Base-by-base conservation (phyloP, 2,113 vertebrate species). In the Gulo gulo region DNA sequence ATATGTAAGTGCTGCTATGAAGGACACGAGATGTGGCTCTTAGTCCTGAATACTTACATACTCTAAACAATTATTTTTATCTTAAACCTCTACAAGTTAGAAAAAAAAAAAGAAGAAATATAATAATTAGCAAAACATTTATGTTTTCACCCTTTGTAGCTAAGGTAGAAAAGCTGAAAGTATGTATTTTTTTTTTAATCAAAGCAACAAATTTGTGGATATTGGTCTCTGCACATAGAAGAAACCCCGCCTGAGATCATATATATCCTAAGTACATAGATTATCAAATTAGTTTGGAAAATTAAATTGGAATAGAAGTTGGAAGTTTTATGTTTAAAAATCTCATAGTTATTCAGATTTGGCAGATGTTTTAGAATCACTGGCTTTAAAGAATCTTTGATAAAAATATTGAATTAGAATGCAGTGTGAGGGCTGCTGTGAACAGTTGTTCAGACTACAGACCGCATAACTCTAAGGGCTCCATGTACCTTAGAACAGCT, bases 1-100 rank as follows among this genome's bases (percentile, higher is more conserved):
- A 97, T 67, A 97, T 90, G 0, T 36, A 93, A 95, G 73, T 84
- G 13, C n/a, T 96, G 15, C 63, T 89, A 15, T 96, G 84, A 97
- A 97, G 89, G 95, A 61, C 92, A 90, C 10, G 39, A 67, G 39
- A 74, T 87, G 24, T 63, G 11, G 7, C 67, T 78, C 79, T 96
- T 61, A 88, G 31, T 93, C 65, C 14, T 91, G 52, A 91, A 88
- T 92, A 47, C 23, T 86, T 81, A 47, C 45, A 57, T n/a, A 89
- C 1, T 59, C 18, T 94, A 83, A 85, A 50, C 13, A 93, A 31
- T 93, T 84, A 61, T 29, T 87, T 50, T 67, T 74, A 76, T 10
- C 7, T 67, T 69, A 84, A 50, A 20, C 0, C 9, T 91, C 94
- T 95, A 16, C 39, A 88, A 20, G 94, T 14, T 18, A 55, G 52